Conservation (phyloP, 2,797 vertebrate species). For the Leuciscus waleckii region DNA sequence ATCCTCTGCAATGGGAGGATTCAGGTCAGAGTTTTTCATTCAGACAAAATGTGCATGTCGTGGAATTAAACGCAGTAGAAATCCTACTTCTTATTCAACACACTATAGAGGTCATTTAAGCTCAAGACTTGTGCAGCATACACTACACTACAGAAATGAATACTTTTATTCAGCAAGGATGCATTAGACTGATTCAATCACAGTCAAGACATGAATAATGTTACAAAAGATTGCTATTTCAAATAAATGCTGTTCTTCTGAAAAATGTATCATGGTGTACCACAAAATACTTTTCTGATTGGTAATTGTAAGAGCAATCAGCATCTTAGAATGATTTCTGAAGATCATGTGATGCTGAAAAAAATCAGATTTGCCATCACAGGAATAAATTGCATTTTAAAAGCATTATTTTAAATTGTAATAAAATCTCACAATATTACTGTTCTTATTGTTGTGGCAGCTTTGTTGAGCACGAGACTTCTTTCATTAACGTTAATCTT, state of each 20-base stretch:
- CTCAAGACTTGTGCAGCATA: background rate
- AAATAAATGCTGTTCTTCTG: background rate
- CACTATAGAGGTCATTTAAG: background rate
- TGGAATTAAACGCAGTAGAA: background rate
- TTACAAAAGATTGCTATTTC: background rate
- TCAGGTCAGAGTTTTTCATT: background rate
- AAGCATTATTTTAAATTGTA: background rate
- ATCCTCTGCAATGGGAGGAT: background rate
- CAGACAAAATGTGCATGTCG: background rate
- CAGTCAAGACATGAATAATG: background rate
- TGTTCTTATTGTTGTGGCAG: background rate
- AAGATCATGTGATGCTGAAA: background rate
- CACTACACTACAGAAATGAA: background rate
- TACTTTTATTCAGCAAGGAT: background rate
- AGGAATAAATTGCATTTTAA: background rate
- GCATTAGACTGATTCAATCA: background rate
- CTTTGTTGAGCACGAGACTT: background rate
- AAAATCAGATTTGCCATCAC: background rate
- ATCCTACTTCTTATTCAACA: background rate
- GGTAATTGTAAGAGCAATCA: background rate
- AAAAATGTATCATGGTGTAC: background rate
- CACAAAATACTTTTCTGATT: background rate
- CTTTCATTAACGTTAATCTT: background rate
- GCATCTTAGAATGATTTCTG: background rate
- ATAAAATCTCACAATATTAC: background rate